Base-by-base conservation (phyloP, 2,888 invertebrate species). In the Julus scandinavius region DNA sequence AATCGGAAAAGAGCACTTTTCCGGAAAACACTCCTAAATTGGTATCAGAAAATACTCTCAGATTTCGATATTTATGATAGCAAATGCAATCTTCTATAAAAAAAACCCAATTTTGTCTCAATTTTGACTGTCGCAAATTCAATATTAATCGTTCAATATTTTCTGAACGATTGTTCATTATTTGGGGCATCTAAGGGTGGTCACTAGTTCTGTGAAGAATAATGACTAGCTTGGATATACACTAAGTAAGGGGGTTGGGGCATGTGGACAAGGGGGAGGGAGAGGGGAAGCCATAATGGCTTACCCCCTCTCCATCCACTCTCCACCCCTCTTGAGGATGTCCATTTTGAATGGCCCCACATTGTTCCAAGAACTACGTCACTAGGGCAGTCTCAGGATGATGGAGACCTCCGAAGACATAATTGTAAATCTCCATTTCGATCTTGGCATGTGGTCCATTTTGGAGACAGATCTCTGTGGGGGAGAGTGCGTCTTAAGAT, bases 361-460 rank as follows among this genome's bases (percentile, higher is more conserved):
- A n/a, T n/a, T n/a, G n/a, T n/a, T n/a, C n/a, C n/a, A 45, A 45
- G 41, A 45, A 45, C 41, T 6, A 45, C 41, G 41, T 5, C 41
- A 45, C 6, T 45, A 45, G 41, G 41, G 6, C 41, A 45, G 2
- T 45, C 41, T 45, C 41, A 45, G 41, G 41, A 45, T 45, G 41
- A 45, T 11, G 15, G 20, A 72, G 29, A 63, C 63, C 17, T 13
- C 17, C n/a, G n/a, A 63, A 3, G 72, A 29, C 72, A 20, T 72
- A 20, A 72, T 72, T 29, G 29, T 72, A 20, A 72, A 20, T 45
- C 72, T 20, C 9, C 6, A 72, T 72, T n/a, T 72, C 72, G 9
- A 72, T 29, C 72, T 72, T 72, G 72, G 72, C 72, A 72, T 72
- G 72, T 72, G 72, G 72, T 72, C 72, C 72, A 72, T 72, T 72